These are phyloP conservation scores for Erythrocercus mccallii DNA, from an alignment of 2,113 vertebrate genomes.

Conservation along the genomic window DNA sequence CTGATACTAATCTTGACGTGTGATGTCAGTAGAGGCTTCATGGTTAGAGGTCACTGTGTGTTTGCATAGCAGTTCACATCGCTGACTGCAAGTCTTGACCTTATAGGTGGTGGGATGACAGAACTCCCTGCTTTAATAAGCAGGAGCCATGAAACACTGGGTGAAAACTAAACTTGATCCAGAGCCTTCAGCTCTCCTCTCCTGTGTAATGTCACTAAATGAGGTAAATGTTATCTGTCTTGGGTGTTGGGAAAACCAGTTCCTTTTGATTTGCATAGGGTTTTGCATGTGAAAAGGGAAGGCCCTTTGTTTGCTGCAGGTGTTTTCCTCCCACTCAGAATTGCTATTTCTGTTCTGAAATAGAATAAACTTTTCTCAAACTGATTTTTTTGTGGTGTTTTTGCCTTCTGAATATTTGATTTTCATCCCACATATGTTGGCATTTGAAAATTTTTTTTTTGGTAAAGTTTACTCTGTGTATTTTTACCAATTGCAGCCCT, in stretches of 20 bases:
- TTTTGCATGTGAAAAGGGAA: conserved; percentile 1
- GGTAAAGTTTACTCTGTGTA: neutral
- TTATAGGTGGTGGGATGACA: neutral
- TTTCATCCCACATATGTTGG: neutral
- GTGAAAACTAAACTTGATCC: neutral
- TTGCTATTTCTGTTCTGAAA: neutral
- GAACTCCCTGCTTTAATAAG: neutral
- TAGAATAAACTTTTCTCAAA: neutral
- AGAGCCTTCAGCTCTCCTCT: neutral
- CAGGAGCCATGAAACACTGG: neutral
- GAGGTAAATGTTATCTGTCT: neutral
- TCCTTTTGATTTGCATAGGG: neutral
- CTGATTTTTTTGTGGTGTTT: neutral
- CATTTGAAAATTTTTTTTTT: neutral
- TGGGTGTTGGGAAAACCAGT: neutral
- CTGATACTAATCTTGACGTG: neutral
- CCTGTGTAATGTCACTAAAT: neutral
- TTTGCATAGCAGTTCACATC: neutral
- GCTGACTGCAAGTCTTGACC: neutral
- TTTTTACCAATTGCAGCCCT: neutral
- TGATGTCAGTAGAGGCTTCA: neutral
- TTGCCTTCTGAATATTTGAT: neutral
- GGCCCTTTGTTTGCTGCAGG: neutral
- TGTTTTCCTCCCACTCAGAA: neutral
- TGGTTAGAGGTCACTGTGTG: neutral